These are phyloP conservation scores for Drosophila dunni DNA, from an alignment of 1,140 invertebrate genomes.

Conservation along the genomic window DNA sequence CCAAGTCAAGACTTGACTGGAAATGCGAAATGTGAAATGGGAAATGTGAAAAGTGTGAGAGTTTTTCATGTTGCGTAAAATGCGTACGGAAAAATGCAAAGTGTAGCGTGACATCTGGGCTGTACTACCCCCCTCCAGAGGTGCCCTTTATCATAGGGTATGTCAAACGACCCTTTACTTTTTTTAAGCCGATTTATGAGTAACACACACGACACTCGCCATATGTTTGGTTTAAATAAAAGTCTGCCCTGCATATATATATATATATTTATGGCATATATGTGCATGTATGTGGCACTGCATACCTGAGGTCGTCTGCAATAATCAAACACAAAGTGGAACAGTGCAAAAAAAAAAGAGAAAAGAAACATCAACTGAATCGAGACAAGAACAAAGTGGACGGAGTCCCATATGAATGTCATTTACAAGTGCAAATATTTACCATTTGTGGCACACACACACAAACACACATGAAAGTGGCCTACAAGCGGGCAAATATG, in stretches of 20 bases:
- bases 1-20: conserved; percentile 49
- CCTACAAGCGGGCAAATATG: conserved; percentile 66
- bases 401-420: conserved; percentile 67
- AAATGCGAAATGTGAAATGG: conserved; percentile 42
- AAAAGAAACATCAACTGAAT: conserved; percentile 1
- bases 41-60: conserved; percentile 38
- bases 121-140: not conserved
- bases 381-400: conserved; percentile 22
- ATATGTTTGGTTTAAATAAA: conserved; percentile 68
- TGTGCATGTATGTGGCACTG: not conserved
- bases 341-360: conserved; percentile 16
- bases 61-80: conserved; percentile 63
- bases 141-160: not conserved
- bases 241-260: conserved; percentile 1
- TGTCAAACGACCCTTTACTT: conserved; percentile 26
- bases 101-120: conserved; percentile 43
- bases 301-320: conserved; percentile 7
- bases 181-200: conserved; percentile 81
- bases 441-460: conserved; percentile 60
- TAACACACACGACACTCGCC: conserved; percentile 67
- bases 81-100: conserved; percentile 62
- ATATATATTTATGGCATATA: not conserved
- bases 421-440: conserved; percentile 82
- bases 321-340: conserved; percentile 63
- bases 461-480: conserved; percentile 46